Percentiles rank a stretch among this genome's conserved stretches.
These are phyloP conservation scores for Andrena marginata DNA, from an alignment of 2,888 invertebrate species.

Conservation along the genomic window DNA sequence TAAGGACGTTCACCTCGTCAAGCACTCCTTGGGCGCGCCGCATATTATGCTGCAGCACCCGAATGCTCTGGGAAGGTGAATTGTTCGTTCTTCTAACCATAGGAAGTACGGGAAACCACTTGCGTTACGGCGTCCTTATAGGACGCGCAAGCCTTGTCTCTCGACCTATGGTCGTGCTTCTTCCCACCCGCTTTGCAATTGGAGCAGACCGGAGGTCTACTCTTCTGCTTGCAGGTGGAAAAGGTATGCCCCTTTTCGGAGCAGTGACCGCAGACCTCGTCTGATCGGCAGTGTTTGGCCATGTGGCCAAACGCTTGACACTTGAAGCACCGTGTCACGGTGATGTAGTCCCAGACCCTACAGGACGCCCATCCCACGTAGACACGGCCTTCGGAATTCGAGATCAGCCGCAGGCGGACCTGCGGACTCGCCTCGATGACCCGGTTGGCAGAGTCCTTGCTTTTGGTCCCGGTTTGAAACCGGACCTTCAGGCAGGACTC, in stretches of 20 bases:
- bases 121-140: too few relatives aligned
- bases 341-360: neutral
- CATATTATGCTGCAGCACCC: too few relatives aligned
- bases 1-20: too few relatives aligned
- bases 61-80: too few relatives aligned
- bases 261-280: neutral
- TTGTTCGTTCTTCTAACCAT: too few relatives aligned
- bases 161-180: neutral
- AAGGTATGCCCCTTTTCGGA: neutral
- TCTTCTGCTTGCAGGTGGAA: neutral
- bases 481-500: too few relatives aligned
- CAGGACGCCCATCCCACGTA: neutral
- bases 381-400: neutral
- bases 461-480: too few relatives aligned
- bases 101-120: too few relatives aligned
- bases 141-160: neutral
- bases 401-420: neutral
- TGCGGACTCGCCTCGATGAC: neutral
- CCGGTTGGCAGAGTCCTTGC: too few relatives aligned
- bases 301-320: neutral
- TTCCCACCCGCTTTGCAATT: neutral
- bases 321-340: neutral
- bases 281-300: neutral
- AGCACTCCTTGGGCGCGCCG: too few relatives aligned
- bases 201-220: neutral